Evolutionary conservation across 2,797 vertebrate genomes (phyloP).

Genomic region (Sebastes nivosus): DNA sequence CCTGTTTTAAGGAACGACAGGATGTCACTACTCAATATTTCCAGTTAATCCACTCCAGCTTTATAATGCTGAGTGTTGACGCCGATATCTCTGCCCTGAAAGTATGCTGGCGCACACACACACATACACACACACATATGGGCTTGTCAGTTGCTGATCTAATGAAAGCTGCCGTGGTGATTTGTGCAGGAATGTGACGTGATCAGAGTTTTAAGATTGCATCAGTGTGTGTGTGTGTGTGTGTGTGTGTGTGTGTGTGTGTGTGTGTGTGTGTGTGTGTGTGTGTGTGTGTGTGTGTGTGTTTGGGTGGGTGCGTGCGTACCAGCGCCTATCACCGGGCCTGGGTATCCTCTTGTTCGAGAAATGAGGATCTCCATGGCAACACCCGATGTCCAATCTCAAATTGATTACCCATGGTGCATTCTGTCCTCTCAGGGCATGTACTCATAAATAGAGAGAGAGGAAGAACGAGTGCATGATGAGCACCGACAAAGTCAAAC

Average conservation of each 20-base stretch:
- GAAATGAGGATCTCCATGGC: conserved; percentile 43
- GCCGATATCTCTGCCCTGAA: neutral
- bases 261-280: neutral
- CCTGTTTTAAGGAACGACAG: neutral
- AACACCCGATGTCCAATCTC: conserved; percentile 27
- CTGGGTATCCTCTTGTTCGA: neutral
- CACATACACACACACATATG: neutral
- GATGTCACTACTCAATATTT: neutral
- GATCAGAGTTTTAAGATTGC: conserved; percentile 5
- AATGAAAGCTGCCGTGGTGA: neutral
- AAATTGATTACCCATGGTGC: conserved; percentile 50
- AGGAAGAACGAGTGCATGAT: neutral
- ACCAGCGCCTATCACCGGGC: neutral
- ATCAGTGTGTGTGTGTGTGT: neutral
- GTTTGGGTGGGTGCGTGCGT: neutral
- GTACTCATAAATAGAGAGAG: conserved; percentile 20
- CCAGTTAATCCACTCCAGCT: neutral
- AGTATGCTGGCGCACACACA: neutral
- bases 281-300: neutral
- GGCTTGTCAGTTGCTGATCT: neutral
- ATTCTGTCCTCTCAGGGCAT: conserved; percentile 28
- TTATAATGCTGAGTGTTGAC: neutral
- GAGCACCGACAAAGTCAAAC: neutral
- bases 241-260: neutral
- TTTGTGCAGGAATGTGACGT: conserved; percentile 31